Evolutionary conservation across 2,888 invertebrate genomes (phyloP), one percentile per base, ranked within the genome.

Genomic region (Ferdinandea cuprea): DNA sequence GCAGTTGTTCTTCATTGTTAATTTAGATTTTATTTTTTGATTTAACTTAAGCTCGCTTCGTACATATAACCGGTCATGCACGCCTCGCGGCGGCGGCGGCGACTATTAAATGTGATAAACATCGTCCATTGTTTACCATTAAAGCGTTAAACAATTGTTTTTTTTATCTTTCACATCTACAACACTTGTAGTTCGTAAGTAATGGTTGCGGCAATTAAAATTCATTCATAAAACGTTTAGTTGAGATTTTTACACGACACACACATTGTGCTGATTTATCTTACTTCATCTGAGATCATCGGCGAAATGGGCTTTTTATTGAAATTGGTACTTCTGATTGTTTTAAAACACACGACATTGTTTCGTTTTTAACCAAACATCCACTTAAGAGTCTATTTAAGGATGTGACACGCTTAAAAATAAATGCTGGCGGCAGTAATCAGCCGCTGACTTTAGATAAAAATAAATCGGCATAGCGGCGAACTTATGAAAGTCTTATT

Each of bases 91-190:
- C 13, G n/a, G n/a, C n/a, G n/a, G n/a, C 28, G 28, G 28, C 37
- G 11, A 17, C 32, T 52, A 17, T 52, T 17, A 17, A 52, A 11
- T 32, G 32, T 7, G 21, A 37, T 37, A 56, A 56, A 56, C 56
- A 56, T 9, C 15, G 13, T 37, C 37, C 7, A 37, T 37, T 56
- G 21, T 56, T 56, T 56, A 56, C 56, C 58, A n/a, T n/a, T n/a
- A n/a, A n/a, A 56, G 25, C 25, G 25, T 8, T 56, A 8, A 56
- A 40, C n/a, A 21, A 9, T 46, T 19, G n/a, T 13, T 37, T 25
- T 56, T 56, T 37, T 35, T 37, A 37, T 54, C 21, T 54, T 32
- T 56, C 37, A 8, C 54, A 37, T 21, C 21, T n/a, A n/a, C n/a
- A n/a, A n/a, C n/a, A n/a, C n/a, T n/a, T n/a, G n/a, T n/a, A n/a